These are phyloP conservation scores for Idaea biselata DNA, from an alignment of 2,888 invertebrate species.

Conservation along the genomic window DNA sequence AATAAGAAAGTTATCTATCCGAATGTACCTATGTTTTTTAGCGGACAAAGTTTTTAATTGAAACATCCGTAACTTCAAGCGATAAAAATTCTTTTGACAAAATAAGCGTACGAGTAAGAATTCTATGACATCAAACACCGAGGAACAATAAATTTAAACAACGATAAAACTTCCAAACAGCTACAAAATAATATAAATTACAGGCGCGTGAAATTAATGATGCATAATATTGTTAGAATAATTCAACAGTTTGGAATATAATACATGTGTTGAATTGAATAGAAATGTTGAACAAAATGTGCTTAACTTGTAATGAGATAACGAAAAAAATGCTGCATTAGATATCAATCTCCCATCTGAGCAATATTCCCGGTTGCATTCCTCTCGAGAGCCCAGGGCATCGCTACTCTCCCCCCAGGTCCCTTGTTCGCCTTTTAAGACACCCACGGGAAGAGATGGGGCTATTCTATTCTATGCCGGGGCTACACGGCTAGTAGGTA, in stretches of 20 bases:
- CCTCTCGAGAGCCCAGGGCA: too few relatives aligned
- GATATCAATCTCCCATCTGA: too few relatives aligned
- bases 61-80: constrained; percentile 15
- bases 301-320: not conserved
- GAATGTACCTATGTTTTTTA: not conserved
- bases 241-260: constrained; percentile 15
- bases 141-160: constrained; percentile 32
- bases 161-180: constrained; percentile 31
- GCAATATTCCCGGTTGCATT: too few relatives aligned
- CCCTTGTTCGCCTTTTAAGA: too few relatives aligned
- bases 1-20: too few relatives aligned
- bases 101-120: constrained; percentile 21
- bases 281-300: not conserved
- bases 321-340: too few relatives aligned
- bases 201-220: constrained; percentile 28
- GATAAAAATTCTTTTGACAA: constrained; percentile 19
- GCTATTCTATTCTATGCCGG: too few relatives aligned
- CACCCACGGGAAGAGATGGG: too few relatives aligned
- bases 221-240: constrained; percentile 17
- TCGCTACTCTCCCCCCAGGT: too few relatives aligned
- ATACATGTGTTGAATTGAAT: not conserved
- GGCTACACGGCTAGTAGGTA: too few relatives aligned
- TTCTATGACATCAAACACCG: constrained; percentile 28
- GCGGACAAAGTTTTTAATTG: not conserved
- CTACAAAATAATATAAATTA: constrained; percentile 29